phyloP scores from a whole-genome alignment of 2,888 invertebrate genomes.

The Dynastes grantii region DNA sequence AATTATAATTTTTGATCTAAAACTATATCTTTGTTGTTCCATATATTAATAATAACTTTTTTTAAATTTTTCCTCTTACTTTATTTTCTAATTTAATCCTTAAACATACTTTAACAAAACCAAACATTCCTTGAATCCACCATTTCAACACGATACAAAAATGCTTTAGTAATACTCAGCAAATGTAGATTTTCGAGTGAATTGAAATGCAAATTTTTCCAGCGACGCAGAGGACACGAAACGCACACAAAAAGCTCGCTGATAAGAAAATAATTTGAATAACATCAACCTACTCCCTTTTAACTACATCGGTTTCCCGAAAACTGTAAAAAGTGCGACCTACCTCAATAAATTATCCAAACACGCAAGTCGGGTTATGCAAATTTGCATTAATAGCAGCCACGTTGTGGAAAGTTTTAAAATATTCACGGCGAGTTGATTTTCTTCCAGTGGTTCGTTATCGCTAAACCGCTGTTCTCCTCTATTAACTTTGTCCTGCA shows the following conservation, averaged over 20 bases:
- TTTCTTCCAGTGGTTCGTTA: conserved; percentile 2
- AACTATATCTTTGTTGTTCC: no score
- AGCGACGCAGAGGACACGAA: background rate
- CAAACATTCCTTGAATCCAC: no score
- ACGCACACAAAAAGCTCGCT: background rate
- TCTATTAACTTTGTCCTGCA: background rate
- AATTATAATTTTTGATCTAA: no score
- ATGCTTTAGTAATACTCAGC: no score
- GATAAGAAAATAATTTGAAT: conserved; percentile 21
- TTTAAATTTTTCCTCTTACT: no score
- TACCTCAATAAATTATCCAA: conserved; percentile 10
- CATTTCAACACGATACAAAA: no score
- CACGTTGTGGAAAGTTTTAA: conserved; percentile 20
- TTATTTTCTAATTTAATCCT: no score
- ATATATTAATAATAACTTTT: no score
- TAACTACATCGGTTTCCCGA: background rate
- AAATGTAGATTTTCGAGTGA: no score
- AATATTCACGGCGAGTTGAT: conserved; percentile 23
- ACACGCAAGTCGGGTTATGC: conserved; percentile 11
- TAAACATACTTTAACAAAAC: no score
- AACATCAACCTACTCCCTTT: background rate
- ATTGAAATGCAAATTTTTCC: no score
- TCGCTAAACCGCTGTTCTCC: background rate
- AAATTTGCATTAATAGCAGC: conserved; percentile 22
- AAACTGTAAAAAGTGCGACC: conserved; percentile 2